These are phyloP conservation scores for Xestoiulus laeticollis DNA, from an alignment of 2,888 invertebrate species.

Conservation along the genomic window DNA sequence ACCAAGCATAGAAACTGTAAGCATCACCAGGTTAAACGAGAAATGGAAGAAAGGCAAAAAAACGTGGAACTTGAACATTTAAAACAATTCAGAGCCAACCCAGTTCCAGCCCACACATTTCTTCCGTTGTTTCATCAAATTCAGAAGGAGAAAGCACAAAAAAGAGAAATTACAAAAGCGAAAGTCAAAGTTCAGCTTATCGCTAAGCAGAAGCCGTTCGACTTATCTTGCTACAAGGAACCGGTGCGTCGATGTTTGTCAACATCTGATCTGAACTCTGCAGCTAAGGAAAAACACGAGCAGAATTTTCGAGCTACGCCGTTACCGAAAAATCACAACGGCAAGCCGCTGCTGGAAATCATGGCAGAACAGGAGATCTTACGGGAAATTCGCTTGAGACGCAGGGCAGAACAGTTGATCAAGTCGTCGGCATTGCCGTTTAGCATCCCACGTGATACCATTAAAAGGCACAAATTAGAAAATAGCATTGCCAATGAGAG, in stretches of 20 bases:
- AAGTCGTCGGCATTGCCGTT: conserved; percentile 53
- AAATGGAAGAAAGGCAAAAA: conserved; percentile 3
- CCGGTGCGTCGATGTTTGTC: not conserved
- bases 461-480: not conserved
- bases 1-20: not conserved
- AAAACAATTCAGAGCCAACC: conserved; percentile 50
- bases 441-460: not conserved
- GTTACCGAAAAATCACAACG: not conserved
- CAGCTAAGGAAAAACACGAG: not conserved
- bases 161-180: conserved; percentile 53
- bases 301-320: not conserved
- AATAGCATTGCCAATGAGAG: not conserved
- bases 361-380: conserved; percentile 55
- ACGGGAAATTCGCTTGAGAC: conserved; percentile 54
- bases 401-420: conserved; percentile 55
- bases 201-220: not conserved
- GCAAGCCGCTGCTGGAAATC: conserved; percentile 53
- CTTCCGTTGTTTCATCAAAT: conserved; percentile 55
- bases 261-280: not conserved
- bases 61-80: not conserved
- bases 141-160: conserved; percentile 48
- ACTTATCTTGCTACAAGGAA: not conserved
- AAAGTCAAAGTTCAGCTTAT: conserved; percentile 24
- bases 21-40: not conserved
- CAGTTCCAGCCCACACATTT: conserved; percentile 55